phyloP scores from a whole-genome alignment of 2,797 vertebrate genomes.

The Microctenopoma stevenorrisi region DNA sequence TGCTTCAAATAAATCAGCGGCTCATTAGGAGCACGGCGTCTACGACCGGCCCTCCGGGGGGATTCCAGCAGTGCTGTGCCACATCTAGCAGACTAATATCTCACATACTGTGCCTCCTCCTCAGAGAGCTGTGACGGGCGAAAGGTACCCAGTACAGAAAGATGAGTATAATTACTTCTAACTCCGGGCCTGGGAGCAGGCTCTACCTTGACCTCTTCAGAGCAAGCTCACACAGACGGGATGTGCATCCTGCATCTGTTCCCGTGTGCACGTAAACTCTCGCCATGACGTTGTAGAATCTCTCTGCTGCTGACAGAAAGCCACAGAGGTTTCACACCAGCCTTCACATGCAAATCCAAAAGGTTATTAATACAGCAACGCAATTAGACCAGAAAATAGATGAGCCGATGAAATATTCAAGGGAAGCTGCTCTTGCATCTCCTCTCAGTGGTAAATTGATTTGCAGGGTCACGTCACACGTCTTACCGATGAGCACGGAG shows the following conservation, averaged over 20 bases:
- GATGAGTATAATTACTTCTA: slow-evolving; percentile 60
- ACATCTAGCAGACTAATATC: slow-evolving; percentile 47
- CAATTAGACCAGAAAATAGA: slow-evolving; percentile 44
- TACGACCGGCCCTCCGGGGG: slow-evolving; percentile 44
- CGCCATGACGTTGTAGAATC: slow-evolving; percentile 31
- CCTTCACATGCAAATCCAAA: slow-evolving; percentile 53
- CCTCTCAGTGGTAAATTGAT: slow-evolving; percentile 35
- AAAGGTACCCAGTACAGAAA: slow-evolving; percentile 41
- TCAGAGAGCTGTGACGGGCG: slow-evolving; percentile 33
- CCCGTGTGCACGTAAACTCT: slow-evolving; percentile 23
- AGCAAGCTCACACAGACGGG: slow-evolving; percentile 37
- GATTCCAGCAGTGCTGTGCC: slow-evolving; percentile 45
- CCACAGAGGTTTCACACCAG: slow-evolving; percentile 32
- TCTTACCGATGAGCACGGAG: slow-evolving; percentile 90
- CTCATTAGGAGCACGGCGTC: slow-evolving; percentile 67
- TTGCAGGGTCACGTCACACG: slow-evolving; percentile 1
- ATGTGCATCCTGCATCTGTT: neutral
- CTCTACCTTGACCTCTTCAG: slow-evolving; percentile 30
- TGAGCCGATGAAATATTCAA: slow-evolving; percentile 58
- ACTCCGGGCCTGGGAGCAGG: slow-evolving; percentile 33
- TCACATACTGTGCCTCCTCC: slow-evolving; percentile 52
- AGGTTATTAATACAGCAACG: slow-evolving; percentile 39
- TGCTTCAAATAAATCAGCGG: slow-evolving; percentile 74
- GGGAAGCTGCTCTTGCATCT: slow-evolving; percentile 6
- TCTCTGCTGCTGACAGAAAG: slow-evolving; percentile 22